These are phyloP conservation scores for Eurystomus gularis DNA, from an alignment of 2,113 vertebrate genomes.

Conservation along the genomic window DNA sequence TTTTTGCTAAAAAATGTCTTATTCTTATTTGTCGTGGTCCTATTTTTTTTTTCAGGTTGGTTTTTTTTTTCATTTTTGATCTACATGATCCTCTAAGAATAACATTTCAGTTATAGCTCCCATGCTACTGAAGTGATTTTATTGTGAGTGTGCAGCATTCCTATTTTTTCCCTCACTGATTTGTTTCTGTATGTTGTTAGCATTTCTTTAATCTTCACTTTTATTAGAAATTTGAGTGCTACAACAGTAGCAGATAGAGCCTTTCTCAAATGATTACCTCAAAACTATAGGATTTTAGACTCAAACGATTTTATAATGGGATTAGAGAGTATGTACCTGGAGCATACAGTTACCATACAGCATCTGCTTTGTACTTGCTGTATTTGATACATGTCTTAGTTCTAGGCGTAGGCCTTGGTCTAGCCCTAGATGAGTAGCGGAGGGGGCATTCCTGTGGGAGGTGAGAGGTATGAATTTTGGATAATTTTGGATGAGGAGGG, in stretches of 20 bases:
- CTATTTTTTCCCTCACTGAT: background rate
- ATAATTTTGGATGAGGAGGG: background rate
- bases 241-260: background rate
- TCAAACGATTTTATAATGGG: slow-evolving; percentile 23
- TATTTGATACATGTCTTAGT: background rate
- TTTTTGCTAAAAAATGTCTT: background rate
- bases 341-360: background rate
- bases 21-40: background rate
- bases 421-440: background rate
- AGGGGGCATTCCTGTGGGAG: background rate
- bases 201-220: slow-evolving; percentile 7
- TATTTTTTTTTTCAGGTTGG: background rate
- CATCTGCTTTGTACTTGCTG: background rate
- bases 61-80: background rate
- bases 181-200: background rate
- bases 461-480: background rate
- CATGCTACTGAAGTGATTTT: background rate
- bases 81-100: background rate
- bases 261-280: background rate
- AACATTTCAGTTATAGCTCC: background rate
- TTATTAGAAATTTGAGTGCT: slow-evolving; percentile 6
- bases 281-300: background rate
- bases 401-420: background rate
- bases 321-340: background rate
- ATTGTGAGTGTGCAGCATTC: background rate